Base-by-base conservation (phyloP, 2,797 vertebrate species). In the Philypnodon macrostomus region DNA sequence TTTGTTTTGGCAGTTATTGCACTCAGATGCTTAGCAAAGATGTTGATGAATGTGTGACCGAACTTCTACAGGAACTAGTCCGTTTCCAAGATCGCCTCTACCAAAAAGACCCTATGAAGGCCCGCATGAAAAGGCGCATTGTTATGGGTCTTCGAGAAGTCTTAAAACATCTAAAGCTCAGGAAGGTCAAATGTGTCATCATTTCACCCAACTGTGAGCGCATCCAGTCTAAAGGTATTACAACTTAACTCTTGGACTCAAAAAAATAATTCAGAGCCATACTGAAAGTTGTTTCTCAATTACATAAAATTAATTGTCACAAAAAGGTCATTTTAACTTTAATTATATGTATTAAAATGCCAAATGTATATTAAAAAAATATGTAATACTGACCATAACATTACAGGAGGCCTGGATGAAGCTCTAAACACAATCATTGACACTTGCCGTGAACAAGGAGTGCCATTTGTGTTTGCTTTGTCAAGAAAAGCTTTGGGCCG, bases 121-220 rank as follows among this genome's bases (percentile, higher is more conserved):
- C 97, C 30, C 95, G 93, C 73, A 94, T 95, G 81, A 98, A 97
- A 76, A 91, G 95, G 9, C 89, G 97, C 16, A 83, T 99, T 0
- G 97, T 99, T 32, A 92, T 99, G 94, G 97, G 97, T 13, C 90
- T 98, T 42, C 74, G 97, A 53, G 97, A 99, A 79, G 97, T 99
- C 31, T 81, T 95, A 48, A 99, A 99, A 75, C 94, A 99, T 53
- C 88, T 99, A 65, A 95, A 92, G 70, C 94, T 99, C 67, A 87
- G 83, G 60, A 98, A 94, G 81, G 73, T 99, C 63, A 98, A 98
- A 59, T 98, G 95, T 57, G 85, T 98, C 53, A 86, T 98, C 78
- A 97, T 99, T 76, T 99, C 97, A 33, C 97, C 97, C 35, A 98
- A 98, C 89, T 99, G 96, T 68, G 96, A 99, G 73, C 94, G 93